Evolutionary conservation across 2,113 vertebrate genomes (phyloP), one percentile per base, ranked within the genome.

Genomic region (Ifrita kowaldi): DNA sequence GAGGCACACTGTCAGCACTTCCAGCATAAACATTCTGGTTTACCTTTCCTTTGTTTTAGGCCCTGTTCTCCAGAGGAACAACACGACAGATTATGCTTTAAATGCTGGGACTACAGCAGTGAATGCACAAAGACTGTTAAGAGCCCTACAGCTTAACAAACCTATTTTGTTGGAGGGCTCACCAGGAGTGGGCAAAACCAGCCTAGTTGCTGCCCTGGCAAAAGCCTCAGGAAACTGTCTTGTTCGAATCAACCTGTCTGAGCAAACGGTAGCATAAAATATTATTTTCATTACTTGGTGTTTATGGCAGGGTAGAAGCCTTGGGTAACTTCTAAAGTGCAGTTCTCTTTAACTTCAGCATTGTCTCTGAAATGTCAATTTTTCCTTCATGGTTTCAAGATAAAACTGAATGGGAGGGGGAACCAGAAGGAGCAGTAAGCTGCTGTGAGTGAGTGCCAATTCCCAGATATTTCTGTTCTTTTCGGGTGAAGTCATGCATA

Each of bases 181-280:
- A 5, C 99, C 99, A 14, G 99, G 99, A 7, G 99, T 99, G 87
- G 99, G 99, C 62, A 99, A 99, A 96, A 99, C 99, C 39, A 99
- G 99, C 95, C 97, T 99, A 59, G 99, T 99, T 64, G 97, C 98
- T 46, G 99, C 99, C 7, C 95, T 99, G 82, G 99, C 99, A 50
- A 99, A 99, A 93, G 99, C 99, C 22, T 99, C 99, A 1, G 99
- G 99, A 83, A 99, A 99, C 95, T 98, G 95, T 27, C 98, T 99
- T 65, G 98, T 99, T 97, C 97, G 99, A 94, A 99, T 99, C 97
- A 99, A 99, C 97, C 97, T 99, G 49, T 99, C 99, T 9, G 99
- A 99, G 64, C 99, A 99, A 97, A 99, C 99, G 82, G 99, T 99
- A 98, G 77, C 92, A 65, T 49, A 55, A 89, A 73, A 24, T 46